A percentile compares a stretch with the other conserved stretches of the same genome.
Evolutionary conservation across 2,113 vertebrate species (phyloP).

Genomic region (Psilopsiagon aymara): DNA sequence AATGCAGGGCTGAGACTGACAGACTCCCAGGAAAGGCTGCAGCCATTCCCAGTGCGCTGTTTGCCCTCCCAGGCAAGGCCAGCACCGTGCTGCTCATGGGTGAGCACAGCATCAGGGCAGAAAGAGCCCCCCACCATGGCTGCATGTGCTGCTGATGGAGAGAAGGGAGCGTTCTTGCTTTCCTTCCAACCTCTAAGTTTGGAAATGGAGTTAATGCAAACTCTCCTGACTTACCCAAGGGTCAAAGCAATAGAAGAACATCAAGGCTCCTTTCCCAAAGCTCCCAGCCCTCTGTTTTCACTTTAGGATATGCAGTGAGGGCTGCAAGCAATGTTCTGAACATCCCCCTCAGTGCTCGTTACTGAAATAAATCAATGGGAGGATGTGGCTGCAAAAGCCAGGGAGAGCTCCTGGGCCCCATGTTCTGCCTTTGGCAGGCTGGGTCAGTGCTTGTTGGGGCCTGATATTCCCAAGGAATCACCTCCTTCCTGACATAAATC

Average conservation of each 20-base stretch:
- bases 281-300: slow-evolving; percentile 13
- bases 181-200: neutral
- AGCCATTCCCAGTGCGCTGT: neutral
- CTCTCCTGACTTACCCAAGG: neutral
- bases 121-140: neutral
- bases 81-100: neutral
- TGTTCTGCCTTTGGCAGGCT: slow-evolving; percentile 24
- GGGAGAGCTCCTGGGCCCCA: slow-evolving; percentile 10
- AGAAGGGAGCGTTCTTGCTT: neutral
- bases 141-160: neutral
- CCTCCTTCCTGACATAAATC: neutral
- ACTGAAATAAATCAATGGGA: neutral
- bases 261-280: neutral
- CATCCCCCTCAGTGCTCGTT: neutral
- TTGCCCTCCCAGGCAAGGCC: neutral
- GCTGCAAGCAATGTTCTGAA: slow-evolving; percentile 18
- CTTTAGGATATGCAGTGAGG: slow-evolving; percentile 11
- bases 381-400: neutral
- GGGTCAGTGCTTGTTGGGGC: neutral
- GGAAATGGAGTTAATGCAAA: neutral
- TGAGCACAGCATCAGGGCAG: fast-evolving
- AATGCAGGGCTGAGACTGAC: neutral
- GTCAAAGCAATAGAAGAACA: slow-evolving; percentile 14
- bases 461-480: neutral
- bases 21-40: neutral